Conservation (phyloP, 2,113 vertebrate species). For the Apus apus region DNA sequence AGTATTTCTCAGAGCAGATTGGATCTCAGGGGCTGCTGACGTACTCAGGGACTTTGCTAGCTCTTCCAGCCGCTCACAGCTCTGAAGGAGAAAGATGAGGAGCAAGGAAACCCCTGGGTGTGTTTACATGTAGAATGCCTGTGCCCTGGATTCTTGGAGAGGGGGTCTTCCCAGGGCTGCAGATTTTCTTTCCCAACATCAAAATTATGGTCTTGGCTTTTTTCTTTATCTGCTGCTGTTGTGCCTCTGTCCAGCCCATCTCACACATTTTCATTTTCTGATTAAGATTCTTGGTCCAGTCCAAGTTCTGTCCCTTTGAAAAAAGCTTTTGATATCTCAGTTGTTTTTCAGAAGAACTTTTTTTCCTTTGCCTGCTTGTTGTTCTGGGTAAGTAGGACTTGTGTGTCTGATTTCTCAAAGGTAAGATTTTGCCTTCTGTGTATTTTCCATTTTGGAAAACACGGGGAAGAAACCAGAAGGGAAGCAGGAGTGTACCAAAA, state of each 20-base stretch:
- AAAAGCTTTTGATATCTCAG: background rate
- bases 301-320: background rate
- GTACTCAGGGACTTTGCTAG: background rate
- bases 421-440: background rate
- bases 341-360: background rate
- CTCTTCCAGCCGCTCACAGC: background rate
- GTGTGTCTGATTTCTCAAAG: background rate
- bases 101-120: background rate
- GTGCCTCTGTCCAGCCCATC: background rate
- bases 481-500: background rate
- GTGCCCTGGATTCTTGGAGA: fast-evolving
- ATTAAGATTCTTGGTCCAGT: background rate
- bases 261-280: background rate
- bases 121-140: fast-evolving
- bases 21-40: background rate
- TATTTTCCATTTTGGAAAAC: background rate
- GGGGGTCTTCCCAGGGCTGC: background rate
- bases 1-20: background rate
- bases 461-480: background rate
- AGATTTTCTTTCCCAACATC: background rate
- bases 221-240: background rate
- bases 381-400: background rate
- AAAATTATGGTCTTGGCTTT: background rate
- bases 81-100: background rate
- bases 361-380: background rate